phyloP scores from a whole-genome alignment of 2,797 vertebrate genomes.

The Mormyrops attenuatus region DNA sequence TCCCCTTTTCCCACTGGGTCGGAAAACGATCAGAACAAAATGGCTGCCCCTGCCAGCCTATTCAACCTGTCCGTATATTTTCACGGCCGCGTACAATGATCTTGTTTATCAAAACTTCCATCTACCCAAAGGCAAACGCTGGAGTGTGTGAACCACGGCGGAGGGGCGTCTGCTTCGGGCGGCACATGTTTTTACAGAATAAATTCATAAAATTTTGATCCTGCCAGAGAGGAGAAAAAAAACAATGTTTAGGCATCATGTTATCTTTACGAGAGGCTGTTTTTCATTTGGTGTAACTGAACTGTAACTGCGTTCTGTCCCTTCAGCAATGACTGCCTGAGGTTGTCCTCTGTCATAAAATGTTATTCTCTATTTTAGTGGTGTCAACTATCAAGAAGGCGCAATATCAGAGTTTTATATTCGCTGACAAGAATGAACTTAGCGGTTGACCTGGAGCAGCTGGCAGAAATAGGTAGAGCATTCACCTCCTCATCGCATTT shows the following conservation, averaged over 20 bases:
- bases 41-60: background rate
- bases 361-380: background rate
- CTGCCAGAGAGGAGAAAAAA: background rate
- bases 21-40: background rate
- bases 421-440: constrained; percentile 41
- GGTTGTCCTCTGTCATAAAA: background rate
- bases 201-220: background rate
- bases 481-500: background rate
- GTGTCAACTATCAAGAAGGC: background rate
- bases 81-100: background rate
- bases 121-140: background rate
- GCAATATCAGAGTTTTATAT: background rate
- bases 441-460: constrained; percentile 53
- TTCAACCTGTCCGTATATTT: background rate
- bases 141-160: background rate
- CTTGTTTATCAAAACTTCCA: background rate
- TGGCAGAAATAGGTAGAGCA: constrained; percentile 59
- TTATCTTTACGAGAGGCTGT: background rate
- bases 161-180: background rate
- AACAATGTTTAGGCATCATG: background rate
- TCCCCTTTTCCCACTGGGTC: background rate
- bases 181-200: background rate
- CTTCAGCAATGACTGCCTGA: background rate
- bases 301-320: background rate
- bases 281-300: background rate